Evolutionary conservation across 2,113 vertebrate species (phyloP).

Genomic region (Leptocoma aspasia): DNA sequence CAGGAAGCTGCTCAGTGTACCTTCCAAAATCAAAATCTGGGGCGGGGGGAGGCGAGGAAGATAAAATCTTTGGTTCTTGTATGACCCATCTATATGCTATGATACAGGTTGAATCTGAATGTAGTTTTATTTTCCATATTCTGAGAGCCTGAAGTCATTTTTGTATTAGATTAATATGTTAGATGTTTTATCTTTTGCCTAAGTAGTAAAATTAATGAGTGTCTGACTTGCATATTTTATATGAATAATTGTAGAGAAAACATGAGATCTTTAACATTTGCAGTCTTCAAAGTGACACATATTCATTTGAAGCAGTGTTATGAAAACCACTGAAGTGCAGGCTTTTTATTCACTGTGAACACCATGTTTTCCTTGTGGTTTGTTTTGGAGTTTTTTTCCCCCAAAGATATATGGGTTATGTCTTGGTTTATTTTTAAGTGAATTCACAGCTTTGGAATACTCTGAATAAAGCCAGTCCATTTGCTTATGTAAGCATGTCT

Average conservation of each 20-base stretch:
- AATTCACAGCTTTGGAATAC: neutral
- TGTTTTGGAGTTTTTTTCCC: neutral
- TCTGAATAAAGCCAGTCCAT: neutral
- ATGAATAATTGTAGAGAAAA: neutral
- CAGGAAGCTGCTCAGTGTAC: neutral
- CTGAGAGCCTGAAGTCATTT: neutral
- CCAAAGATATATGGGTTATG: neutral
- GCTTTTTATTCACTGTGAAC: neutral
- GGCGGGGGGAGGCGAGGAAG: accelerated
- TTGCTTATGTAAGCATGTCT: neutral
- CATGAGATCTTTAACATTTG: too few species aligned
- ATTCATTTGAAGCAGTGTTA: neutral
- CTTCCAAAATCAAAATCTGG: neutral
- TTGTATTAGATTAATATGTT: neutral
- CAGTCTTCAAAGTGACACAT: neutral
- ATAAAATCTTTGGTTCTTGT: neutral
- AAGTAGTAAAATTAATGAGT: neutral
- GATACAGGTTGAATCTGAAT: neutral
- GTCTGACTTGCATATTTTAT: neutral
- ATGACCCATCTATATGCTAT: neutral
- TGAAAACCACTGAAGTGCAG: neutral
- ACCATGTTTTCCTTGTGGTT: neutral
- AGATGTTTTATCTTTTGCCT: neutral
- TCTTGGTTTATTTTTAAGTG: neutral
- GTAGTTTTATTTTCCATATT: neutral